A percentile compares a stretch with the other conserved stretches of the same genome.
phyloP scores from a whole-genome alignment of 2,113 vertebrate species.

The Irena cyanogastra region DNA sequence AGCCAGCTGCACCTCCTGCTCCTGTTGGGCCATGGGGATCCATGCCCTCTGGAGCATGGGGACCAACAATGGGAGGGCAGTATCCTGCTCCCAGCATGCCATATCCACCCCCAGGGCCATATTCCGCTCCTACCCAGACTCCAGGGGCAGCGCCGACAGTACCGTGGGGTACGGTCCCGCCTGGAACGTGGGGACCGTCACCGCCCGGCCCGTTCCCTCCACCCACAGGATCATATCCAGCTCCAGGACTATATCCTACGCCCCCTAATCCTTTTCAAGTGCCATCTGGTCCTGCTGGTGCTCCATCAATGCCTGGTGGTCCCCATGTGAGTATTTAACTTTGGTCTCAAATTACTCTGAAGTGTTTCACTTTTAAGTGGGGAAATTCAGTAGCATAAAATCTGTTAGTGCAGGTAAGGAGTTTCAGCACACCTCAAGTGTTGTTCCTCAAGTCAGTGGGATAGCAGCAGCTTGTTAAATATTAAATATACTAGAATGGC shows the following conservation, averaged over 20 bases:
- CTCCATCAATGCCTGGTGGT: conserved; percentile 74
- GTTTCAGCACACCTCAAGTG: neutral
- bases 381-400: accelerated
- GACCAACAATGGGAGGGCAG: conserved; percentile 76
- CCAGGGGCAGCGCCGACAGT: conserved; percentile 73
- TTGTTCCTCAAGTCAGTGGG: neutral
- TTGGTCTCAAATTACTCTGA: neutral
- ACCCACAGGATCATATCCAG: conserved; percentile 74
- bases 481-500: neutral
- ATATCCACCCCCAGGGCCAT: conserved; percentile 77
- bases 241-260: conserved; percentile 76
- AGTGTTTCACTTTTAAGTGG: accelerated
- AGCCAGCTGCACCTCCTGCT: conserved; percentile 73
- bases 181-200: conserved; percentile 77
- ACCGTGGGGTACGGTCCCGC: conserved; percentile 77
- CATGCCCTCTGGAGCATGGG: conserved; percentile 77
- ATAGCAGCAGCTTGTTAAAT: neutral
- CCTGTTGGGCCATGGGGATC: conserved; percentile 77
- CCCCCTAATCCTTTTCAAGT: conserved; percentile 76
- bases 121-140: conserved; percentile 73
- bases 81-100: conserved; percentile 77
- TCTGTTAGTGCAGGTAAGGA: neutral
- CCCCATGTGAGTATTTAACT: conserved; percentile 72
- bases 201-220: conserved; percentile 75
- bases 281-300: conserved; percentile 76